Base-by-base conservation (phyloP, 2,888 invertebrate genomes). In the Lasioglossum figueresi region DNA sequence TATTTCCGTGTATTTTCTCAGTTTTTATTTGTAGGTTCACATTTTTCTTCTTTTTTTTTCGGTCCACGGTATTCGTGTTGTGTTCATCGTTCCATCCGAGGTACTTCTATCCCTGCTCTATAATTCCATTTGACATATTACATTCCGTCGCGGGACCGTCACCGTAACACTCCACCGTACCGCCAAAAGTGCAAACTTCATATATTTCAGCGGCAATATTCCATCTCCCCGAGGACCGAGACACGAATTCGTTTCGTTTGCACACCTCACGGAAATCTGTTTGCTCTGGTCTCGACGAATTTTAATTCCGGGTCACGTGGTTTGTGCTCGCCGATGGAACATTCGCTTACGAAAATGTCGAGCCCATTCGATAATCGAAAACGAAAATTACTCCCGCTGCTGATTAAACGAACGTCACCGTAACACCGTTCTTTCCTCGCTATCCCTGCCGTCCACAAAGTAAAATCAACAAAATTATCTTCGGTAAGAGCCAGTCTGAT, bases 211-310 rank as follows among this genome's bases (percentile, higher is more conserved):
- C 75, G 45, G 75, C 43, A 45, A 79, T 75, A 63, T 63, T 63
- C 79, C 37, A 63, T 63, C 59, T 45, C 37, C 68, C 68, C 6
- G n/a, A 43, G n/a, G 31, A 31, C 27, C 73, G 34, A 56, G 73
- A 63, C 74, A 40, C 56, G 63, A 45, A 63, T 74, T 59, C 74
- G 43, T 79, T 79, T 19, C 43, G 34, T 34, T 59, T 45, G 63
- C 63, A 68, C 68, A 37, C 37, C 34, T 68, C 45, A 27, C 27
- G 27, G 73, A 75, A 75, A 79, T 79, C 45, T 75, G 75, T 75
- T 79, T 75, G 73, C 79, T 56, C 52, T 73, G 63, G 75, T n/a
- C 75, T 66, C 63, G 34, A 19, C 45, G 75, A 79, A 63, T 75
- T 75, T 79, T 75, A 79, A 79, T 75, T 63, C 75, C 45, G 37